These are phyloP conservation scores for Lochmaea capreae DNA, from an alignment of 2,888 invertebrate species.

Conservation along the genomic window DNA sequence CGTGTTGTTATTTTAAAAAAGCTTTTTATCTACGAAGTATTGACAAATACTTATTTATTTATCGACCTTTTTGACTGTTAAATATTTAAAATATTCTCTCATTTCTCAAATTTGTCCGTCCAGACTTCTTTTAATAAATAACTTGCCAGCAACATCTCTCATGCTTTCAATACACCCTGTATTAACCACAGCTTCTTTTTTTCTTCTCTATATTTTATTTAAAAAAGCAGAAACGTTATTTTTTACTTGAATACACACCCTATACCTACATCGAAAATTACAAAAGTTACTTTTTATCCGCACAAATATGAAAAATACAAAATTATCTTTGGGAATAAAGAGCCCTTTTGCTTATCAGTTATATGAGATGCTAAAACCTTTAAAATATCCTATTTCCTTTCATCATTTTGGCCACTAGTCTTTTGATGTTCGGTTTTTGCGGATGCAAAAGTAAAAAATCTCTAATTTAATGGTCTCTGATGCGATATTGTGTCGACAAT, in stretches of 20 bases:
- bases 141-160: too few species aligned
- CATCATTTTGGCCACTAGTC: constrained; percentile 23
- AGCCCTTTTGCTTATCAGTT: constrained; percentile 7
- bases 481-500: background rate
- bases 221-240: too few species aligned
- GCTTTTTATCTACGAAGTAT: background rate
- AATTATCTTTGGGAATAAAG: constrained; percentile 20
- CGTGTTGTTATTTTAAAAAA: background rate
- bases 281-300: constrained; percentile 1
- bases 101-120: too few species aligned
- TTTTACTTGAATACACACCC: background rate
- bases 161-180: too few species aligned
- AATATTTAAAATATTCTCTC: too few species aligned
- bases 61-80: too few species aligned
- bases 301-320: constrained; percentile 5
- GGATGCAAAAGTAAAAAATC: constrained; percentile 25
- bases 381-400: constrained; percentile 29
- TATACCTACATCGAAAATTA: background rate
- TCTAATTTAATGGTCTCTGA: constrained; percentile 21
- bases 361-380: constrained; percentile 9
- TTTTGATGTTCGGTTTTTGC: constrained; percentile 24
- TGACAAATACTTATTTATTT: too few species aligned
- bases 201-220: background rate
- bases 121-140: too few species aligned
- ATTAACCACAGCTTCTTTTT: too few species aligned